phyloP scores from a whole-genome alignment of 2,888 invertebrate genomes.

The Alsophila aescularia region DNA sequence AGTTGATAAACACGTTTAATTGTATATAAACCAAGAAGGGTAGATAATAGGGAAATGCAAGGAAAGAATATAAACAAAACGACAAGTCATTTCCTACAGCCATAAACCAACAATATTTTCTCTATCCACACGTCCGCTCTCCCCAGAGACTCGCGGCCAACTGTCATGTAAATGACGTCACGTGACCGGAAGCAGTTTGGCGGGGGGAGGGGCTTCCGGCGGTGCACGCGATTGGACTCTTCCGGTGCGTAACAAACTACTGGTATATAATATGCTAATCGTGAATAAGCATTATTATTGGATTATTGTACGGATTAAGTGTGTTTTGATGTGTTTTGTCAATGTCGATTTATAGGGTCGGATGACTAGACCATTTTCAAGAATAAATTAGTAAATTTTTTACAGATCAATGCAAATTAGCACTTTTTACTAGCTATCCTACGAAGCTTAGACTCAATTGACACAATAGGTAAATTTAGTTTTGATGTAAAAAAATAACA shows the following conservation, averaged over 20 bases:
- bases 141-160: slow-evolving; percentile 58
- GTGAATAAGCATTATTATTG: slow-evolving; percentile 80
- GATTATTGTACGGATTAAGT: slow-evolving; percentile 67
- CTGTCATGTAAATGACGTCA: slow-evolving; percentile 84
- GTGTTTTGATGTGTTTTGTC: slow-evolving; percentile 44
- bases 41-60: slow-evolving; percentile 12
- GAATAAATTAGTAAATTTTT: neutral
- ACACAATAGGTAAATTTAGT: too few species aligned
- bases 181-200: slow-evolving; percentile 82
- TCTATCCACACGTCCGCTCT: slow-evolving; percentile 62
- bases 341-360: slow-evolving; percentile 32
- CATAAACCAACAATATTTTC: slow-evolving; percentile 62
- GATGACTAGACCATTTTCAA: neutral
- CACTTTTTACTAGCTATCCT: too few species aligned
- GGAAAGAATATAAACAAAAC: slow-evolving; percentile 38
- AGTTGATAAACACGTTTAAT: neutral
- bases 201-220: slow-evolving; percentile 76
- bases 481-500: too few species aligned
- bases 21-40: neutral
- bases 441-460: too few species aligned
- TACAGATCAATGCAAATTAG: neutral
- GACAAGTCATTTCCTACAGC: slow-evolving; percentile 59
- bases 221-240: slow-evolving; percentile 82
- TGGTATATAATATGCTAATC: slow-evolving; percentile 80
- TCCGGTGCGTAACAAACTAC: slow-evolving; percentile 78